Conservation (phyloP, 2,797 vertebrate species). For the Synaphobranchus kaupii region DNA sequence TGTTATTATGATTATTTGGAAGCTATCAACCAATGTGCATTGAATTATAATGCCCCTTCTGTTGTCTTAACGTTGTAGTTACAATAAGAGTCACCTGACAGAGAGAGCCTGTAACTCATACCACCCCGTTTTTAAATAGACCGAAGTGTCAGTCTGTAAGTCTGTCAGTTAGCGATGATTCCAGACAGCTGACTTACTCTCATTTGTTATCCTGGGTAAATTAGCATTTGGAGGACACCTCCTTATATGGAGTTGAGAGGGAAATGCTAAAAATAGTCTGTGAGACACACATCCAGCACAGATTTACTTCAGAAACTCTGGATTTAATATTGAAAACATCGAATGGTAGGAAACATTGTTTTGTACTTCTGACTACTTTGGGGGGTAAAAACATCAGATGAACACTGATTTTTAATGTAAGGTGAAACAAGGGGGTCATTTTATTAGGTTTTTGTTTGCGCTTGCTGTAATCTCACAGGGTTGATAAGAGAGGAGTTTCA, state of each 20-base stretch:
- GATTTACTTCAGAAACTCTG: constrained; percentile 26
- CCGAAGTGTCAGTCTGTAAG: constrained; percentile 49
- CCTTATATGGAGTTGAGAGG: constrained; percentile 59
- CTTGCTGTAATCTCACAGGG: background rate
- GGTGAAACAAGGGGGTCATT: background rate
- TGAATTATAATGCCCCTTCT: background rate
- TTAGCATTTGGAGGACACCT: constrained; percentile 62
- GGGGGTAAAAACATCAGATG: background rate
- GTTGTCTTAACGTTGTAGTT: background rate
- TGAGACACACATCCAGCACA: constrained; percentile 26
- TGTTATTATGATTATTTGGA: background rate
- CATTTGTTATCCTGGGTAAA: constrained; percentile 46
- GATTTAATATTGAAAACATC: constrained; percentile 42
- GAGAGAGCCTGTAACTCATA: constrained; percentile 33
- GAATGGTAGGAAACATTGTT: constrained; percentile 25
- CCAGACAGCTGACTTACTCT: constrained; percentile 57
- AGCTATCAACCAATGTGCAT: no score
- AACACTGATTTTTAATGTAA: background rate
- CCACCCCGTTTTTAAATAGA: constrained; percentile 45
- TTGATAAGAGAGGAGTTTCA: background rate
- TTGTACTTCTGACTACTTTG: constrained; percentile 13
- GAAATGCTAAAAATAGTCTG: constrained; percentile 66
- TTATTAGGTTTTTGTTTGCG: background rate
- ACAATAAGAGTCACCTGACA: constrained; percentile 25
- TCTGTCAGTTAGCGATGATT: constrained; percentile 58